Conservation (phyloP, 2,888 invertebrate species). For the Amphimallon solstitiale region DNA sequence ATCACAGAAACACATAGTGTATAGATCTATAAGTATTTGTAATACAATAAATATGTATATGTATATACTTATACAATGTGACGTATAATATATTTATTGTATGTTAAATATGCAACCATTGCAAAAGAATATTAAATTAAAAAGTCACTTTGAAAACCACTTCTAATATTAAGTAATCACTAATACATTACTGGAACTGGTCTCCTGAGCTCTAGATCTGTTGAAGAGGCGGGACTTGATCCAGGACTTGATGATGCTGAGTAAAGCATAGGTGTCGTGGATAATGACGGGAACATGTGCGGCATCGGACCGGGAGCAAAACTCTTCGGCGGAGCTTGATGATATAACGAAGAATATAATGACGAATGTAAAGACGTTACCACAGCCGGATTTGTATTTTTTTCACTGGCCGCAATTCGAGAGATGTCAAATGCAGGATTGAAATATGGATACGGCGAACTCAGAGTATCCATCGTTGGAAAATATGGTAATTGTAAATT, state of each 20-base stretch:
- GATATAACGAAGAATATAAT: constrained; percentile 72
- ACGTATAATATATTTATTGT: constrained; percentile 1
- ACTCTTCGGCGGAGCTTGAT: constrained; percentile 64
- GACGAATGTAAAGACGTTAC: constrained; percentile 77
- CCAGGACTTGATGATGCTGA: constrained; percentile 62
- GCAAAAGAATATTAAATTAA: constrained; percentile 19
- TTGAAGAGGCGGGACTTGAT: constrained; percentile 59
- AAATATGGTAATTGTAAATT: constrained; percentile 75
- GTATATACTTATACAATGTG: constrained; percentile 9
- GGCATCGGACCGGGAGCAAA: constrained; percentile 67
- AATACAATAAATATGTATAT: constrained; percentile 33
- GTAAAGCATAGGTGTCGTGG: constrained; percentile 62
- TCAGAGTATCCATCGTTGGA: constrained; percentile 68
- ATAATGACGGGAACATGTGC: constrained; percentile 63
- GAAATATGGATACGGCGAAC: constrained; percentile 77
- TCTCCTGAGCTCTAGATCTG: constrained; percentile 69
- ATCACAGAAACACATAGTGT: constrained; percentile 43
- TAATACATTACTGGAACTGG: constrained; percentile 79
- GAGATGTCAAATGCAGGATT: constrained; percentile 73
- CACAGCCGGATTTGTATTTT: constrained; percentile 63
- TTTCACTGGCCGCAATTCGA: constrained; percentile 55
- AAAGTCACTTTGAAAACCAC: neutral
- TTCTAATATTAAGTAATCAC: constrained; percentile 40
- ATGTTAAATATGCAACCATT: constrained; percentile 8
- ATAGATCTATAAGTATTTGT: constrained; percentile 7